phyloP scores from a whole-genome alignment of 2,888 invertebrate genomes.

The Nebria salina region DNA sequence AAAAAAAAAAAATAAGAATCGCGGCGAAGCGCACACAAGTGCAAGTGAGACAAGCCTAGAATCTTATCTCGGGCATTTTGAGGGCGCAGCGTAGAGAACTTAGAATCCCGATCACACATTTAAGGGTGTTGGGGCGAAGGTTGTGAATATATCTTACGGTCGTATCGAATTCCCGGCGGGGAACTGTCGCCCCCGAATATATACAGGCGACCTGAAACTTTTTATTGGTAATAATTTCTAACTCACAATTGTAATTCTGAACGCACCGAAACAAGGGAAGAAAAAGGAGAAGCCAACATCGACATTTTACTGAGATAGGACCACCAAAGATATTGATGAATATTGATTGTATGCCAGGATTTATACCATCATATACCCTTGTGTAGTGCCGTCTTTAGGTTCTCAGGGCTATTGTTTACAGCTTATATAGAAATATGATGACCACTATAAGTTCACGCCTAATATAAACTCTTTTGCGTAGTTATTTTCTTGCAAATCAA shows the following conservation, averaged over 20 bases:
- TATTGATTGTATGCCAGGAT: background rate
- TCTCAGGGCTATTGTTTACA: background rate
- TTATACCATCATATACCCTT: background rate
- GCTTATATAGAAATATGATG: background rate
- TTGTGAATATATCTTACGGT: slow-evolving; percentile 46
- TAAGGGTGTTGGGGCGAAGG: slow-evolving; percentile 43
- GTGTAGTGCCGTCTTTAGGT: background rate
- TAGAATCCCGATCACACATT: slow-evolving; percentile 46
- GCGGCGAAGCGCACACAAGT: background rate
- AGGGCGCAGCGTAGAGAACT: slow-evolving; percentile 26
- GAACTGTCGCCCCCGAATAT: slow-evolving; percentile 42
- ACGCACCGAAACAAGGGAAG: slow-evolving; percentile 36
- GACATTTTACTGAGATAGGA: slow-evolving; percentile 35
- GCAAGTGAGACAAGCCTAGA: background rate
- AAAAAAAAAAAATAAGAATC: background rate
- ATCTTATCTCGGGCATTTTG: background rate
- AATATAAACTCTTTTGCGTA: no score
- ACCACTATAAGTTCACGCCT: no score
- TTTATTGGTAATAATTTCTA: slow-evolving; percentile 46
- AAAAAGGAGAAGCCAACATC: slow-evolving; percentile 29
- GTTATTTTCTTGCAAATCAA: no score
- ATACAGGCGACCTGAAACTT: slow-evolving; percentile 46
- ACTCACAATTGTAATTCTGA: slow-evolving; percentile 42
- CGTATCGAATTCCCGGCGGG: slow-evolving; percentile 44
- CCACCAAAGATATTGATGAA: slow-evolving; percentile 5